Conservation (phyloP, 2,888 invertebrate species). For the Heliconius sara region DNA sequence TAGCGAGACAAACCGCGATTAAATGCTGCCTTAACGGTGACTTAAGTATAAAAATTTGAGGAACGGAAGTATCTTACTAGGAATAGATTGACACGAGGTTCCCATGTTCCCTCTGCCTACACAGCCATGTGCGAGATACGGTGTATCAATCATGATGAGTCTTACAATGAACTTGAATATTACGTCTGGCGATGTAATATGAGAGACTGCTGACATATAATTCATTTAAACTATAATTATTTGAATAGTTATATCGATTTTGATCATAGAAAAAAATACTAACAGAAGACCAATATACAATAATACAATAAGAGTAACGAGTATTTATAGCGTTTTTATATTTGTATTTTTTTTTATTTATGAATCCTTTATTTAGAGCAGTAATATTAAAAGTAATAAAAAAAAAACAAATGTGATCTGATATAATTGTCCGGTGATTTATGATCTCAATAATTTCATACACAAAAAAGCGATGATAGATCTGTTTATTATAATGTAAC, state of each 20-base stretch:
- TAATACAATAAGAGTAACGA: constrained; percentile 16
- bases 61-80: not conserved
- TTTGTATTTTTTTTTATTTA: not conserved
- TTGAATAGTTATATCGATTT: constrained; percentile 30
- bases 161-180: not conserved
- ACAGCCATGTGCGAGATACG: too few relatives aligned
- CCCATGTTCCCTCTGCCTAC: not conserved
- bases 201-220: not conserved
- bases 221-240: not conserved
- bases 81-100: not conserved
- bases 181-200: not conserved
- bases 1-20: not conserved
- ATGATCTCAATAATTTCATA: constrained; percentile 13
- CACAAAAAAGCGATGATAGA: constrained; percentile 42
- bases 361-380: not conserved
- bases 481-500: constrained; percentile 1
- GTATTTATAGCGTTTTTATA: constrained; percentile 23
- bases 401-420: not conserved
- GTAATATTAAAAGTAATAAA: constrained; percentile 16
- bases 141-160: not conserved
- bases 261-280: constrained; percentile 36
- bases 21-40: not conserved
- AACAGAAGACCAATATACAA: constrained; percentile 37
- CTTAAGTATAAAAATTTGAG: too few relatives aligned
- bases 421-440: constrained; percentile 22